phyloP scores from a whole-genome alignment of 2,888 invertebrate genomes.

The Lottia gigantea region DNA sequence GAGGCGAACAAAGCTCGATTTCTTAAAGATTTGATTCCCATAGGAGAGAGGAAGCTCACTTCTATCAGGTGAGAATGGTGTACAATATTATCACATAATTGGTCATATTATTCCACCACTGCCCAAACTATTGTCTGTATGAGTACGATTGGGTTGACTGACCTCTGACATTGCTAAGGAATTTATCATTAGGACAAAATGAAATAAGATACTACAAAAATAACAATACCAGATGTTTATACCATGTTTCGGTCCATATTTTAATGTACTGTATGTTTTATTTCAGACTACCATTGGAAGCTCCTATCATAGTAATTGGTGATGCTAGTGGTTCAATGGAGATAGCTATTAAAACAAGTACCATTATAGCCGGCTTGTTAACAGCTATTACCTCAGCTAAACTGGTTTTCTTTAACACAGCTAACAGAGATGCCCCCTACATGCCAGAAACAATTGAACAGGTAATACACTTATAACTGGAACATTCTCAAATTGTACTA shows the following conservation, averaged over 20 bases:
- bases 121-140: background rate
- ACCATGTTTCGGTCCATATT: too few species aligned
- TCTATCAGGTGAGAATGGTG: conserved; percentile 46
- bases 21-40: conserved; percentile 46
- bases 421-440: conserved; percentile 52
- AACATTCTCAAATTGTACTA: background rate
- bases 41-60: conserved; percentile 55
- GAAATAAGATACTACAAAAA: too few species aligned
- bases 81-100: background rate
- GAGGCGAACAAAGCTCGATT: conserved; percentile 46
- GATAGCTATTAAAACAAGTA: conserved; percentile 65
- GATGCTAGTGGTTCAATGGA: conserved; percentile 67
- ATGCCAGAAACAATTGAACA: conserved; percentile 61
- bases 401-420: conserved; percentile 64
- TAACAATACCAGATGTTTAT: too few species aligned
- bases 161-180: background rate
- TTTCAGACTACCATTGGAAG: conserved; percentile 57
- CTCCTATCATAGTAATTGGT: conserved; percentile 67
- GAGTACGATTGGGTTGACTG: background rate
- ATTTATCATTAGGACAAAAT: too few species aligned
- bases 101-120: too few species aligned
- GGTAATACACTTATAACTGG: conserved; percentile 33
- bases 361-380: conserved; percentile 66
- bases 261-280: too few species aligned
- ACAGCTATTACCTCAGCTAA: conserved; percentile 64